Evolutionary conservation across 2,888 invertebrate genomes (phyloP), one percentile per base, ranked within the genome.

Genomic region (Brachyopa scutellaris): DNA sequence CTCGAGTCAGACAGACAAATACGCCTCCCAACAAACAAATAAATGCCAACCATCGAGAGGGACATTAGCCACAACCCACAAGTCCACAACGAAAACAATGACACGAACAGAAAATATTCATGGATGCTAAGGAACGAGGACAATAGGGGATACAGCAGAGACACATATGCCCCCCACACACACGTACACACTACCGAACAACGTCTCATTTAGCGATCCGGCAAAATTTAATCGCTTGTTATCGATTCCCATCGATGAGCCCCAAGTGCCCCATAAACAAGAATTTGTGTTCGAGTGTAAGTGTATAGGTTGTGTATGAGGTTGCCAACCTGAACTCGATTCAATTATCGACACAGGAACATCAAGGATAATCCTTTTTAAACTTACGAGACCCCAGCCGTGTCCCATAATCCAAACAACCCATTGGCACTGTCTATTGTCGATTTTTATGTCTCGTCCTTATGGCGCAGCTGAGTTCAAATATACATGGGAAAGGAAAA

Each of bases 171-270:
- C 26, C 4, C 26, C 3, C 26, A 21, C 23, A 13, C 47, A 47
- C 17, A 19, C 31, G 11, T n/a, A 15, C 29, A 29, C 29, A 15
- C 2, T 9, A 9, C n/a, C 11, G 4, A 9, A 13, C 21, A 17
- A 57, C 33, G n/a, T n/a, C n/a, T n/a, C n/a, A 62, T 69, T 69
- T 64, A 74, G 69, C 80, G 69, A 69, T 38, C 42, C 47, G 64
- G 74, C 57, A 70, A 70, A 62, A 70, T 80, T 74, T 59, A 74
- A 80, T 80, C 80, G 74, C 51, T 70, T 64, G 69, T 74, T 64
- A 80, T 80, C 80, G 80, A 80, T 74, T 74, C 69, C 59, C 74
- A 80, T 80, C 74, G 80, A 80, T 80, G 80, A 70, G 57, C 33
- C 69, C 69, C 80, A 74, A 80, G 80, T 74, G 80, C 9, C 57